Evolutionary conservation across 2,888 invertebrate genomes (phyloP).

Genomic region (Vesta saturnalis): DNA sequence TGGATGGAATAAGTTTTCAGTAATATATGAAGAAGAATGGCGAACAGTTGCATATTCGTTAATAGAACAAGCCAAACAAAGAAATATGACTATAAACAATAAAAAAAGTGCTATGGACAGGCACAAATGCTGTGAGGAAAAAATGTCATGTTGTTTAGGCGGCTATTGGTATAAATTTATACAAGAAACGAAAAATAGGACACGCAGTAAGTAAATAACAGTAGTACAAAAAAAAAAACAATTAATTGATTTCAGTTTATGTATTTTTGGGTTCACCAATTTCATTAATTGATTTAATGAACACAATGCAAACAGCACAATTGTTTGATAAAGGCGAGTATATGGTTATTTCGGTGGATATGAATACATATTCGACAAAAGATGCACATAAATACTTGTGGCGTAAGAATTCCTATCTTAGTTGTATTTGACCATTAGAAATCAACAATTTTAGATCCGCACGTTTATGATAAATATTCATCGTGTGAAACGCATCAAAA

Average conservation of each 20-base stretch:
- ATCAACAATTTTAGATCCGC: conserved; percentile 63
- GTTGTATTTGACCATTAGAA: not conserved
- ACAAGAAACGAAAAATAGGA: conserved; percentile 85
- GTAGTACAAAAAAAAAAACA: not conserved
- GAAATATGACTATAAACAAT: conserved; percentile 87
- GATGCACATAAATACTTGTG: conserved; percentile 84
- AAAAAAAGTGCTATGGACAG: conserved; percentile 75
- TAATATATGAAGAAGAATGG: conserved; percentile 85
- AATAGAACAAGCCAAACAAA: conserved; percentile 76
- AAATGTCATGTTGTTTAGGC: conserved; percentile 78
- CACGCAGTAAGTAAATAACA: conserved; percentile 73
- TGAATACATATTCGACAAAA: conserved; percentile 82
- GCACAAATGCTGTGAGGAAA: conserved; percentile 81
- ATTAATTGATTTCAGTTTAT: conserved; percentile 78
- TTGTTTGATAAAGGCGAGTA: conserved; percentile 93
- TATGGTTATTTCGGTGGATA: conserved; percentile 94
- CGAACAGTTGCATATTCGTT: conserved; percentile 84
- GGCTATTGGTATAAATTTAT: conserved; percentile 86
- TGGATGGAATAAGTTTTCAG: conserved; percentile 93
- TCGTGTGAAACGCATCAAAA: conserved; percentile 71
- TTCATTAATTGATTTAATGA: conserved; percentile 90
- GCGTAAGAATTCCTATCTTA: conserved; percentile 66
- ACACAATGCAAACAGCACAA: conserved; percentile 87
- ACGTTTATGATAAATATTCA: conserved; percentile 66
- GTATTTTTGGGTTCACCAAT: conserved; percentile 90